Evolutionary conservation across 2,113 vertebrate species (phyloP).

Genomic region (Burhinus bistriatus): DNA sequence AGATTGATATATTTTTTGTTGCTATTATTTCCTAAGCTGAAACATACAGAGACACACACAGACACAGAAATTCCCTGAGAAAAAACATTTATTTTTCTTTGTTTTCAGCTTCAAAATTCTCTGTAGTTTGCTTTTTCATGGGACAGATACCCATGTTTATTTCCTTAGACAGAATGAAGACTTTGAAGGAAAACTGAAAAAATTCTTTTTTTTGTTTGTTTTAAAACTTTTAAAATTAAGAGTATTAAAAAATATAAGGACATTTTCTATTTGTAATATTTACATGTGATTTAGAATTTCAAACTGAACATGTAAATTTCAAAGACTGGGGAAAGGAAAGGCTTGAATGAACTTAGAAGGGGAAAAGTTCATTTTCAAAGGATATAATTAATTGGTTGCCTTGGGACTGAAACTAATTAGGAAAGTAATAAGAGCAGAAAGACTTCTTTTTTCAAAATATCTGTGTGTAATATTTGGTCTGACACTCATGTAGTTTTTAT

Average conservation of each 20-base stretch:
- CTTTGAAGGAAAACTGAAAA: neutral
- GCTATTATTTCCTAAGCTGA: neutral
- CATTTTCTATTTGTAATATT: neutral
- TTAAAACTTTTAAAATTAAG: neutral
- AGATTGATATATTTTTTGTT: neutral
- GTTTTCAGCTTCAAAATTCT: neutral
- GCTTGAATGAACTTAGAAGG: neutral
- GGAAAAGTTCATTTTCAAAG: slow-evolving; percentile 31
- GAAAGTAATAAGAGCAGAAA: neutral
- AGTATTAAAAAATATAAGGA: neutral
- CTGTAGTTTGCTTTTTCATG: neutral
- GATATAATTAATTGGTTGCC: slow-evolving; percentile 5
- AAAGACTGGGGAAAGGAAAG: neutral
- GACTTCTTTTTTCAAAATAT: neutral
- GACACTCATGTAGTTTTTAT: neutral
- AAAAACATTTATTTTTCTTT: neutral
- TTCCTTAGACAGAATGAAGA: neutral
- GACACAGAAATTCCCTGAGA: neutral
- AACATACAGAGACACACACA: neutral
- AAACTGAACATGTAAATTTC: neutral
- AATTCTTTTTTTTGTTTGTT: neutral
- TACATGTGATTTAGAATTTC: neutral
- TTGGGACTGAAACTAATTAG: slow-evolving; percentile 26
- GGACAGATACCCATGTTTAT: neutral
- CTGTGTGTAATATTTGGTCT: neutral